Base-by-base conservation (phyloP, 2,888 invertebrate species). In the Diarsia dahlii region DNA sequence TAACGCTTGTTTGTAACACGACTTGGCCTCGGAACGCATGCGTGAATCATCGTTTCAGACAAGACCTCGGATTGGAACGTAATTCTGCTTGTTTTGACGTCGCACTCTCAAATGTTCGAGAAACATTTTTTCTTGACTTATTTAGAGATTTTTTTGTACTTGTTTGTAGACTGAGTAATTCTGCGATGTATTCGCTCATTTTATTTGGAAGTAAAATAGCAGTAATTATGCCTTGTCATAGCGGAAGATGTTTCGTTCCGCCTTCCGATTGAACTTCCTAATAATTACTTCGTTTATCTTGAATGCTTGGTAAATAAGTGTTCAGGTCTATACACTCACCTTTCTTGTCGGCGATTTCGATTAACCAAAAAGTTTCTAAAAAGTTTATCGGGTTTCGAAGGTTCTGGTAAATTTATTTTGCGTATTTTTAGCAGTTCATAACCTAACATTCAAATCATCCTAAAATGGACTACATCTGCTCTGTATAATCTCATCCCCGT, bases 31-130 rank as follows among this genome's bases (percentile, higher is more conserved):
- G 81, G 76, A 65, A 71, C 75, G 60, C 56, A 65, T 23, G 60
- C 56, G 63, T 87, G 83, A 85, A 71, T 86, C 85, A 86, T 77
- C 72, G 63, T 75, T 82, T 76, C 68, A 75, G 60, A 81, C 69
- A 65, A 75, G 76, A 73, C 75, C 82, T 80, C 81, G 80, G 39
- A 74, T 70, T 81, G 76, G 65, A 84, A 81, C 81, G 82, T 63
- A 63, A 66, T 70, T 72, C 76, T 68, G 46, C 54, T 69, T 84
- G 62, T 63, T 76, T 76, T 80, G 76, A 71, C 54, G 70, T 48
- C 20, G 69, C 12, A 56, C 62, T 82, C 50, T 50, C 34, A 50
- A 81, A 74, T 79, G 74, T 81, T 83, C 83, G 60, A 79, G 83
- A 79, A 82, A 60, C 45, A 28, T 80, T 69, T 81, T 80, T 82